Conservation (phyloP, 2,888 invertebrate species). For the Leptinotarsa haldemani region DNA sequence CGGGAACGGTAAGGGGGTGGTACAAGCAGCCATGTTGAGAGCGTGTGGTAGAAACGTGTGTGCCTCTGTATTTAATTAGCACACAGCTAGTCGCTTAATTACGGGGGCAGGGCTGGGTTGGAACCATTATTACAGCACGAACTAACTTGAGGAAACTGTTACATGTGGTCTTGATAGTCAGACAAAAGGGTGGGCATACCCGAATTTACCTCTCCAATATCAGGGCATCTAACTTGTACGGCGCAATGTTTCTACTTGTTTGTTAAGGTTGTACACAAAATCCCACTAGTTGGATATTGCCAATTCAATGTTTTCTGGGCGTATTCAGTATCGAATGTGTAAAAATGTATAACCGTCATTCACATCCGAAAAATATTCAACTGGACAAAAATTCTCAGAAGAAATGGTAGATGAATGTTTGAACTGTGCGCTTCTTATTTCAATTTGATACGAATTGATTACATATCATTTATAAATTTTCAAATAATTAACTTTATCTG, state of each 20-base stretch:
- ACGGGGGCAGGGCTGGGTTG: constrained; percentile 63
- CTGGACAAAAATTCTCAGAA: no score
- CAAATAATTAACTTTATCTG: no score
- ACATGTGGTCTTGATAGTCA: constrained; percentile 59
- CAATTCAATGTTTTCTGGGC: no score
- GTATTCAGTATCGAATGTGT: no score
- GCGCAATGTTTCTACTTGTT: constrained; percentile 37
- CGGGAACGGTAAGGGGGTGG: constrained; percentile 32
- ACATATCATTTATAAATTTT: no score
- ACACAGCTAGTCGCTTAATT: constrained; percentile 64
- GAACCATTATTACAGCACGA: constrained; percentile 62
- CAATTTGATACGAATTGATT: no score
- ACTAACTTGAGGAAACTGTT: constrained; percentile 63
- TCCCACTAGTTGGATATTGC: no score
- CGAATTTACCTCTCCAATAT: constrained; percentile 15
- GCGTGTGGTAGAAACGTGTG: constrained; percentile 62
- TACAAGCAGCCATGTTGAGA: constrained; percentile 57
- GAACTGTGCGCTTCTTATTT: no score
- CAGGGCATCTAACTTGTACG: constrained; percentile 19
- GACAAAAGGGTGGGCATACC: constrained; percentile 34
- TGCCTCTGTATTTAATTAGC: constrained; percentile 64
- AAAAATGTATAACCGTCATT: no score
- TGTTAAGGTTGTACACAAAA: constrained; percentile 4
- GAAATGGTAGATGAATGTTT: no score
- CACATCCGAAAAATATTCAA: no score